phyloP scores from a whole-genome alignment of 2,888 invertebrate species.

The Thecophora atra region DNA sequence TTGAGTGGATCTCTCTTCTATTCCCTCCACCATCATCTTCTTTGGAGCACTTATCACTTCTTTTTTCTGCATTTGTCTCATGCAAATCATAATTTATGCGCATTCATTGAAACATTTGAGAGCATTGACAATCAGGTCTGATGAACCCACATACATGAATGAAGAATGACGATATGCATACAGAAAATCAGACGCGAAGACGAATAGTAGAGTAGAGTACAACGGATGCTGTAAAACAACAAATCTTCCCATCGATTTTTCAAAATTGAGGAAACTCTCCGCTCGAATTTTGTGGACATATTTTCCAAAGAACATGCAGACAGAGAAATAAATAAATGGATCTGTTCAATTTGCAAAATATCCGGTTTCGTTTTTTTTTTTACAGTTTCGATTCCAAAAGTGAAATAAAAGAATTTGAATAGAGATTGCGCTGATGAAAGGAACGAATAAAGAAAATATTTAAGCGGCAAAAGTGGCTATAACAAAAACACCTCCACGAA shows the following conservation, averaged over 20 bases:
- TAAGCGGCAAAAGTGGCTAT: background rate
- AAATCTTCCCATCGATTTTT: too few relatives aligned
- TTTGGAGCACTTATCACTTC: background rate
- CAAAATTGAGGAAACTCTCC: too few relatives aligned
- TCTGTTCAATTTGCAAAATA: background rate
- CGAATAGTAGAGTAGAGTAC: background rate
- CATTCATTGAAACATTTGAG: slow-evolving; percentile 30
- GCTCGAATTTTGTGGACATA: too few relatives aligned
- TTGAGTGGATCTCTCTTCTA: background rate
- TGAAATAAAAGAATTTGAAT: slow-evolving; percentile 11
- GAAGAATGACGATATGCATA: background rate
- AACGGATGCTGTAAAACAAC: too few relatives aligned
- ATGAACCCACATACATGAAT: background rate
- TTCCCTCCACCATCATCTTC: slow-evolving; percentile 2
- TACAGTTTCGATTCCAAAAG: too few relatives aligned
- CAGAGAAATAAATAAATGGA: too few relatives aligned
- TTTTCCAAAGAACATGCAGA: too few relatives aligned
- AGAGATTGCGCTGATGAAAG: slow-evolving; percentile 4
- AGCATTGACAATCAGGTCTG: slow-evolving; percentile 34
- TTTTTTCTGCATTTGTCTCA: too few relatives aligned
- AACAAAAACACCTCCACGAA: background rate
- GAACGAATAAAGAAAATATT: background rate
- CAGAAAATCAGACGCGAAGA: background rate
- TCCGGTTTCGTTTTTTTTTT: too few relatives aligned
- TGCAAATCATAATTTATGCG: slow-evolving; percentile 35